Evolutionary conservation across 2,797 vertebrate species (phyloP).

Genomic region (Smutsia temminckii): DNA sequence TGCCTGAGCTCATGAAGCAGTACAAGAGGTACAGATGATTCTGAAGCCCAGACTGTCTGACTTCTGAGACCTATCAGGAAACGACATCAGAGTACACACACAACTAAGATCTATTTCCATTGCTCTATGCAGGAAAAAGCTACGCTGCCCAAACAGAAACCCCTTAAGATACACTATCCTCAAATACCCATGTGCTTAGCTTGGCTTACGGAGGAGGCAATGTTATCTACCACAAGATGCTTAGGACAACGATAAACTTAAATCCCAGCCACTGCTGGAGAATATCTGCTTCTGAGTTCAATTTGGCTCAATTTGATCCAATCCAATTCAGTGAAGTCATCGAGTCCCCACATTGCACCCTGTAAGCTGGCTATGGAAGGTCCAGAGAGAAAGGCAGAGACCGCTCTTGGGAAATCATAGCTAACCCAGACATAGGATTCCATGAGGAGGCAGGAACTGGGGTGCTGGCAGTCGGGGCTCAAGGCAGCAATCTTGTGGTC

Average conservation of each 20-base stretch:
- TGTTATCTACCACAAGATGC: slow-evolving; percentile 56
- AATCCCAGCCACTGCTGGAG: slow-evolving; percentile 42
- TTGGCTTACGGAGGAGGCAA: slow-evolving; percentile 11
- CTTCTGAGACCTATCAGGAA: slow-evolving; percentile 17
- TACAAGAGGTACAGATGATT: neutral
- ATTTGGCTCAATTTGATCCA: slow-evolving; percentile 59
- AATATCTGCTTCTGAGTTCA: slow-evolving; percentile 66
- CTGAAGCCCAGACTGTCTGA: neutral
- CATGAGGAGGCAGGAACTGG: neutral
- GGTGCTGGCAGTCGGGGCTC: neutral
- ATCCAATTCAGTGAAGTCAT: slow-evolving; percentile 56
- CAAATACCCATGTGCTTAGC: slow-evolving; percentile 6
- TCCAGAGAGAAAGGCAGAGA: neutral
- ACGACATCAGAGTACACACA: neutral
- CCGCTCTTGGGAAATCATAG: neutral
- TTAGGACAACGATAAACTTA: slow-evolving; percentile 57
- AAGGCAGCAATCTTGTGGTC: neutral
- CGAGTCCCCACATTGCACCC: neutral
- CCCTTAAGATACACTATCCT: slow-evolving; percentile 3
- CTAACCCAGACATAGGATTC: neutral
- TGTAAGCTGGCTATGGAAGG: neutral
- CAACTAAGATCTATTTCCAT: neutral
- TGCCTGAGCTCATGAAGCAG: neutral
- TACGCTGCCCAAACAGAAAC: slow-evolving; percentile 4
- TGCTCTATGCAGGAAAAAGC: neutral